Conservation (phyloP, 2,888 invertebrate genomes). For the Acleris holmiana region DNA sequence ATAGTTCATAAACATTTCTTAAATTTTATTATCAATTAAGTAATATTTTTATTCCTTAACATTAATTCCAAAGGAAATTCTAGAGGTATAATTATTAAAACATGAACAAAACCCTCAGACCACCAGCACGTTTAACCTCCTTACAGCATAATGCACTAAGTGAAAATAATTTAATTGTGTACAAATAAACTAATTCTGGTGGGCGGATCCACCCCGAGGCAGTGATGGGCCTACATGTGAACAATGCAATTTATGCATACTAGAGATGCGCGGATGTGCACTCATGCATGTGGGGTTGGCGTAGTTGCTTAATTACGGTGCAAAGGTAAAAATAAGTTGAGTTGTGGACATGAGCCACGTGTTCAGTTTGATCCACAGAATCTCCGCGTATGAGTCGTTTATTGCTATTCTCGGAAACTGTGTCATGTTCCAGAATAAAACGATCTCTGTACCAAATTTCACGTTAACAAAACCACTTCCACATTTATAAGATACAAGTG, state of each 20-base stretch:
- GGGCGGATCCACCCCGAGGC: constrained; percentile 29
- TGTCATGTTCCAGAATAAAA: too few species aligned
- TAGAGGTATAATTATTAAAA: constrained; percentile 12
- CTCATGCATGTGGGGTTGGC: constrained; percentile 25
- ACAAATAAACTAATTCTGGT: constrained; percentile 37
- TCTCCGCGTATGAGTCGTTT: too few species aligned
- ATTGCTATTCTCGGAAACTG: too few species aligned
- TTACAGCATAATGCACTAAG: constrained; percentile 38
- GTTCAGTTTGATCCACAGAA: too few species aligned
- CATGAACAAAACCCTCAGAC: constrained; percentile 20
- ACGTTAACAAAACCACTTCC: too few species aligned
- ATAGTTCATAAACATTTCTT: too few species aligned
- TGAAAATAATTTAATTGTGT: constrained; percentile 39
- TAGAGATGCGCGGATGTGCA: constrained; percentile 21
- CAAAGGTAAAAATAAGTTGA: constrained; percentile 1
- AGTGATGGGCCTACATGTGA: constrained; percentile 42
- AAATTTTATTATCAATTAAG: too few species aligned
- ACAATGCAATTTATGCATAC: constrained; percentile 45
- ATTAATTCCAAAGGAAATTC: not conserved
- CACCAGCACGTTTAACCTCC: constrained; percentile 36
- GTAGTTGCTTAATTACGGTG: constrained; percentile 34
- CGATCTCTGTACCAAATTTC: too few species aligned
- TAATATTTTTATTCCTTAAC: too few species aligned
- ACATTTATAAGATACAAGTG: too few species aligned
- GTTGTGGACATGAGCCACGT: not conserved